Base-by-base conservation (phyloP, 2,113 vertebrate genomes). In the Burhinus bistriatus region DNA sequence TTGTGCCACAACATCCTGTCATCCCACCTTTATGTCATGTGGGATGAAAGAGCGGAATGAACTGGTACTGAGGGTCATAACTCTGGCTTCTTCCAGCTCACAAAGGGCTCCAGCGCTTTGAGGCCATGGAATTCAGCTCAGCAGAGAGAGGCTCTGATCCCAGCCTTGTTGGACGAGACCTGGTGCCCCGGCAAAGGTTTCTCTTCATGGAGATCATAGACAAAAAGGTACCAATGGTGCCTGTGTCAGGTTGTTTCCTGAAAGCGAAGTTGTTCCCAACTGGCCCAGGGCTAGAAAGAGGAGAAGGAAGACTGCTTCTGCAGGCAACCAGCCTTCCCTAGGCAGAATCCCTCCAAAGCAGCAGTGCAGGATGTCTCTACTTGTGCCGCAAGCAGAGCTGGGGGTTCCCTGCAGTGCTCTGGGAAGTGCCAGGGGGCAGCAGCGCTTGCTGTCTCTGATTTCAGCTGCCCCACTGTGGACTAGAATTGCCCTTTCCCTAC, bases 51-150 rank as follows among this genome's bases (percentile, higher is more conserved):
- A 69, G 66, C 2, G 1, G 68, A 38, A 55, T 65, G 62, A 57
- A 45, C 32, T 42, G 38, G 23, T 82, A 40, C 19, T 40, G 40
- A 95, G 52, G 8, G 30, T 88, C 20, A 1, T 83, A 94, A 86
- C 15, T 68, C 16, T 51, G 66, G 9, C 58, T 69, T 68, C 51
- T 88, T 84, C 3, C 95, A 99, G 99, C 98, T 98, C 98, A 99
- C 96, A 99, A 99, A 96, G 99, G 99, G 23, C 97, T 99, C 71
- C 99, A 99, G 97, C 99, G 99, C 72, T 99, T 99, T 4, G 99
- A 99, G 93, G 98, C 99, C 85, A 87, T 99, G 98, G 98, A 99
- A 94, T 98, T 98, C 93, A 98, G 97, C 77, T 96, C 93, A 0
- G 75, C 93, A 85, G 98, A 75, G 95, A 99, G 91, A 83, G 98